Evolutionary conservation across 2,888 invertebrate genomes (phyloP), one percentile per base, ranked within the genome.

Genomic region (Lobophora halterata): DNA sequence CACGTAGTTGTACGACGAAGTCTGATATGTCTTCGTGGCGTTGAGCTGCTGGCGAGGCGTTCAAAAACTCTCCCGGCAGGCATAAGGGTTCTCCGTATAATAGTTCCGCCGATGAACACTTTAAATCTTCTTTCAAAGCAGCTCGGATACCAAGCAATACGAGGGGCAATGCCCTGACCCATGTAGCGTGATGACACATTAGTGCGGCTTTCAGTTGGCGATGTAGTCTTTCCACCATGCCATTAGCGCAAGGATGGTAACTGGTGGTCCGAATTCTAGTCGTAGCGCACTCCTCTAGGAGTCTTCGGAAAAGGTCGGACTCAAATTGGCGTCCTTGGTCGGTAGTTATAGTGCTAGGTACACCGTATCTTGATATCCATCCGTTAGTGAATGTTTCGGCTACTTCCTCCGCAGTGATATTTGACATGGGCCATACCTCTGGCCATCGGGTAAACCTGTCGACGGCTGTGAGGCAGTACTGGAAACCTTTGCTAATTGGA

Each of bases 371-470:
- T 3, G 57, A 9, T 0, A 60, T 41, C 59, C 57, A 56, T 0
- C 32, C 53, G 1, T 10, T 6, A 0, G 21, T 14, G 7, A 59
- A 52, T 0, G 48, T 46, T 1, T 48, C 35, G 0, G 45, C 51
- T 0, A 46, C 45, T 26, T 45, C n/a, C n/a, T n/a, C 47, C 21
- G 55, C 50, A 0, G 49, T 55, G 3, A 54, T 52, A 3, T 10
- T 3, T 0, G 1, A 5, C 38, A 57, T 41, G 2, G 55, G 57
- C 51, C 48, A 49, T 1, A 32, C 46, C 9, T 57, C 56, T 0
- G 54, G 55, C 55, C 52, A 52, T 5, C 52, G 18, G 2, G 55
- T 32, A 26, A 52, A 60, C 0, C 66, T 13, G 36, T 70, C 66
- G 1, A 71, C 46, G 0, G 56, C 53, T 0, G 76, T 58, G 0